Base-by-base conservation (phyloP, 2,797 vertebrate genomes). In the Tinamus major region DNA sequence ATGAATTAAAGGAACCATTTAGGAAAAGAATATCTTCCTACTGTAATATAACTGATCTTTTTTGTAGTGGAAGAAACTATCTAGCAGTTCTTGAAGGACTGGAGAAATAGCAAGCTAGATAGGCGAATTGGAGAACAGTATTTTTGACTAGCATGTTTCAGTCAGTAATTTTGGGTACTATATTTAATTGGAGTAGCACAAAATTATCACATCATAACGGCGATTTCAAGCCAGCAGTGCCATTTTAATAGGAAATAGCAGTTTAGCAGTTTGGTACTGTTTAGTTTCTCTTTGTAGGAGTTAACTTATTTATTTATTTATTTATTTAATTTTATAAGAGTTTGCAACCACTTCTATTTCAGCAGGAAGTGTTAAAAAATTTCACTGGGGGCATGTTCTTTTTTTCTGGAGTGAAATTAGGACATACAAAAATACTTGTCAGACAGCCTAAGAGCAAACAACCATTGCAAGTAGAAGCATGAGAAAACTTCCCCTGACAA, bases 331-430 rank as follows among this genome's bases (percentile, higher is more conserved):
- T 21, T 85, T 26, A 2, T 88, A 46, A 64, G 59, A 49, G 61
- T 67, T 94, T 65, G 68, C 27, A 94, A 53, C 17, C 70, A 46
- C 37, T 27, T 56, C 8, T 56, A 6, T 92, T 91, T 84, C 70
- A 86, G 23, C 39, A 83, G 90, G 64, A 82, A 49, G 53, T 88
- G 64, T 9, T 87, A 85, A 92, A 89, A 85, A 80, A 35, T 85
- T 53, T 87, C 2, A 55, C 42, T 33, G 0, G 2, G 19, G 35
- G 58, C 31, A 2, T 62, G 31, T 79, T 93, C 87, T 92, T 91
- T 18, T 18, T 55, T 90, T 92, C 56, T 86, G 9, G 27, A 42
- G 37, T 79, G 83, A 86, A 86, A 68, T 79, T 70, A 71, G 48
- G 49, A 41, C 26, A 88, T 64, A 10, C 55, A 35, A 64, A 82